Evolutionary conservation across 1,140 invertebrate species (phyloP), one percentile per base, ranked within the genome.

Genomic region (Ephestia elutella): DNA sequence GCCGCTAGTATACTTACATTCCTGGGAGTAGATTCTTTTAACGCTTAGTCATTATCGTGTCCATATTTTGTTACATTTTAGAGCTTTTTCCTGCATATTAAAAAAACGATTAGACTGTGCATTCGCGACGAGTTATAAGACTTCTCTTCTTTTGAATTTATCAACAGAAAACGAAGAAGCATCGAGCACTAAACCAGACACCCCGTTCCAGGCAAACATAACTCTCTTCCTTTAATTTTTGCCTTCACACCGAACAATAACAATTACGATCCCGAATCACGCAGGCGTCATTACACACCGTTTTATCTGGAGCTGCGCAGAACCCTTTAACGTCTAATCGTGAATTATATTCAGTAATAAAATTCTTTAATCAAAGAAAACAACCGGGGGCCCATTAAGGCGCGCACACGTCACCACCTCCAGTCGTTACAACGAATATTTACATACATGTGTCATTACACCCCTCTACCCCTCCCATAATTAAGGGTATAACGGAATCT

Each of bases 351-450:
- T 57, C 76, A 57, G 82, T 86, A 86, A 86, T 88, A 88, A 88
- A 88, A 88, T 88, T 88, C 86, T 88, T 88, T 88, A 88, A 88
- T 88, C 86, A 88, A 88, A 88, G 86, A 88, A 88, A 88, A 86
- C 82, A 86, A 86, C 85, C 77, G 68, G 73, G 79, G 72, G 57
- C 71, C 81, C 86, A 83, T 88, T 86, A 84, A 78, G 74, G 75
- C 77, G 72, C 66, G 79, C 77, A 84, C 82, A 80, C 82, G 81
- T 86, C 82, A 80, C 79, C 82, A 82, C 85, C 83, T 86, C 62
- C 60, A 73, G 82, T 82, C 82, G 82, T 86, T 86, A 82, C 79
- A 73, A 66, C 69, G 83, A 82, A 86, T 86, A 88, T 86, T 88
- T 88, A 86, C 86, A 88, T 88, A 88, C 86, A 86, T 86, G 85